Conservation (phyloP, 35 echinoderm and acorn worm genomes). For the Holothuria glaberrima region DNA sequence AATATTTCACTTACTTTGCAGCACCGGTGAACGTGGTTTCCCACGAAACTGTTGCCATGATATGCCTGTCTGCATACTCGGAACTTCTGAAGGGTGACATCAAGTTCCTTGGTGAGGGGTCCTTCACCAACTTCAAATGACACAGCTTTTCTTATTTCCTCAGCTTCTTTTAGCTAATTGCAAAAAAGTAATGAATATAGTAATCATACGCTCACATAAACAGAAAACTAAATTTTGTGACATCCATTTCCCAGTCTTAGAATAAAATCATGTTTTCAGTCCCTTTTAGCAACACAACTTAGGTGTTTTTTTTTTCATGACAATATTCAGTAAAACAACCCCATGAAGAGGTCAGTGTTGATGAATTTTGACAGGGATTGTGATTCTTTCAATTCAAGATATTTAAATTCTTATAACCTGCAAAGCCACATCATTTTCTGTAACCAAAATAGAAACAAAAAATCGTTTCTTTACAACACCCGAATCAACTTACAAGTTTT, state of each 20-base stretch:
- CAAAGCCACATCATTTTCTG: too few species aligned
- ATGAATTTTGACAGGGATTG: too few species aligned
- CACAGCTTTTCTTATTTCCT: neutral
- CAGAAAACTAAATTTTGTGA: too few species aligned
- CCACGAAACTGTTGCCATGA: slow-evolving; percentile 71
- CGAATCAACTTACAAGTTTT: neutral
- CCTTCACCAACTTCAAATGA: slow-evolving; percentile 50
- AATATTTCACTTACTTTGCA: slow-evolving; percentile 66
- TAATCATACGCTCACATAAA: neutral
- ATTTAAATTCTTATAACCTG: neutral
- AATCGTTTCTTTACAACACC: neutral
- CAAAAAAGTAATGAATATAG: slow-evolving; percentile 3
- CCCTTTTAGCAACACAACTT: too few species aligned
- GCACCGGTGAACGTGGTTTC: slow-evolving; percentile 68
- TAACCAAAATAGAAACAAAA: neutral
- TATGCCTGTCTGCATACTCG: slow-evolving; percentile 67
- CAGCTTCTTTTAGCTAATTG: neutral
- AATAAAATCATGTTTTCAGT: too few species aligned
- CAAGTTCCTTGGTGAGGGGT: slow-evolving; percentile 39
- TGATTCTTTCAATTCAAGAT: neutral
- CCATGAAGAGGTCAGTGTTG: too few species aligned
- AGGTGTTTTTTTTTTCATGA: too few species aligned
- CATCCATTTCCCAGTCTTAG: too few species aligned
- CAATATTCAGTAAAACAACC: too few species aligned
- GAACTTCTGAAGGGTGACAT: slow-evolving; percentile 47